Percentiles rank a stretch among this genome's conserved stretches.
phyloP scores from a whole-genome alignment of 1,140 invertebrate species.

The Drosophila virilis region DNA sequence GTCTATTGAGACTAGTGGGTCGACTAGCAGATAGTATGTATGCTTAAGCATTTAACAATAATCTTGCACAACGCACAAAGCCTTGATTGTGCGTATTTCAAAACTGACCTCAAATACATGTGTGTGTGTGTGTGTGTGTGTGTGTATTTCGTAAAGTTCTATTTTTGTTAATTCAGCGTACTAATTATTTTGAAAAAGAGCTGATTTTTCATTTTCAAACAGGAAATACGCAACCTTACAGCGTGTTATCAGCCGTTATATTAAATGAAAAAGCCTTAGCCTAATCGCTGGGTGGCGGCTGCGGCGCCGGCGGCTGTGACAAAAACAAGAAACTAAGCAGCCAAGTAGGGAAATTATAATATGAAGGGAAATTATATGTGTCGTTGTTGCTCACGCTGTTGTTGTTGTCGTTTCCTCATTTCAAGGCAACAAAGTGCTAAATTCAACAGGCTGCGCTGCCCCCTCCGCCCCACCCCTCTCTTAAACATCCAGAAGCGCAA shows the following conservation, averaged over 20 bases:
- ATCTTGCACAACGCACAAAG: conserved; percentile 35
- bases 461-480: neutral
- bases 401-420: conserved; percentile 71
- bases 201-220: conserved; percentile 55
- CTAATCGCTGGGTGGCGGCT: conserved; percentile 62
- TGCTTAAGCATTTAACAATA: conserved; percentile 8
- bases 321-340: conserved; percentile 60
- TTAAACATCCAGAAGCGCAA: too few species aligned
- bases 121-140: neutral
- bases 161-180: conserved; percentile 70
- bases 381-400: neutral
- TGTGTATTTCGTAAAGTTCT: conserved; percentile 66
- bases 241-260: conserved; percentile 66
- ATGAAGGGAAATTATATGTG: conserved; percentile 30
- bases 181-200: conserved; percentile 41
- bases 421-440: conserved; percentile 81
- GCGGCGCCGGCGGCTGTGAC: conserved; percentile 14
- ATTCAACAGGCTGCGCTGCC: conserved; percentile 51
- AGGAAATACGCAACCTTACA: conserved; percentile 82
- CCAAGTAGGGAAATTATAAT: conserved; percentile 54
- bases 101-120: conserved; percentile 57
- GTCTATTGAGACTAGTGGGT: conserved; percentile 33
- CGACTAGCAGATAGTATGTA: neutral
- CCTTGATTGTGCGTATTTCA: conserved; percentile 61
- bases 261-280: conserved; percentile 78